Evolutionary conservation across 2,113 vertebrate genomes (phyloP), one percentile per base, ranked within the genome.

Genomic region (Dromas ardeola): DNA sequence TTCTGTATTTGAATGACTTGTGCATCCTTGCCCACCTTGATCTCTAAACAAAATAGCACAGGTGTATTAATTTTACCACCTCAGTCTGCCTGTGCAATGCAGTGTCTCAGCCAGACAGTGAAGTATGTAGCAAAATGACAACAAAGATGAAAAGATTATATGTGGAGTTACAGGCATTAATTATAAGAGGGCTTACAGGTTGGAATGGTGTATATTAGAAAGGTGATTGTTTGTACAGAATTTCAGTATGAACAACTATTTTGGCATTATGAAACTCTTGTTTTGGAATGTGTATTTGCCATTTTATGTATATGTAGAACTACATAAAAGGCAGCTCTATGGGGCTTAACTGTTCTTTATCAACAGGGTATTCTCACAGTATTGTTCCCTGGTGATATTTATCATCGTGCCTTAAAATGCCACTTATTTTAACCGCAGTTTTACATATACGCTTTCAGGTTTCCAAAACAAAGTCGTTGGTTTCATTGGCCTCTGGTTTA

Each of bases 381-480:
- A 20, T 66, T 67, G 18, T 71, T 73, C 25, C 62, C 27, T 88
- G 18, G 10, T 84, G 90, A 25, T 66, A 52, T 3, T 17, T 55
- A 10, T 30, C 0, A 11, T 43, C 50, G 66, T 74, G 14, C n/a
- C 36, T 81, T 90, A 50, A 81, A 89, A 81, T 86, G 29, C 11
- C 26, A 67, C 25, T 52, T 78, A 56, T 90, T 87, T 47, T 52
- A 93, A 90, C 30, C 86, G 69, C 23, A 55, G 40, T 30, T 59
- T 81, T 81, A 10, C 4, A 7, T 67, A 30, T 63, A 53, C 9
- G 4, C 61, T 91, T 93, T 42, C 73, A 98, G 98, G 81, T 96
- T 61, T 74, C 94, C 36, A 98, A 97, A 97, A 95, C 97, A 17
- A 97, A 97, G 86, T 97, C 96, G 0, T 53, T 97, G 92, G 85